A percentile compares a stretch with the other conserved stretches of the same genome.
Conservation (phyloP, 2,113 vertebrate genomes). For the Silurus meridionalis region DNA sequence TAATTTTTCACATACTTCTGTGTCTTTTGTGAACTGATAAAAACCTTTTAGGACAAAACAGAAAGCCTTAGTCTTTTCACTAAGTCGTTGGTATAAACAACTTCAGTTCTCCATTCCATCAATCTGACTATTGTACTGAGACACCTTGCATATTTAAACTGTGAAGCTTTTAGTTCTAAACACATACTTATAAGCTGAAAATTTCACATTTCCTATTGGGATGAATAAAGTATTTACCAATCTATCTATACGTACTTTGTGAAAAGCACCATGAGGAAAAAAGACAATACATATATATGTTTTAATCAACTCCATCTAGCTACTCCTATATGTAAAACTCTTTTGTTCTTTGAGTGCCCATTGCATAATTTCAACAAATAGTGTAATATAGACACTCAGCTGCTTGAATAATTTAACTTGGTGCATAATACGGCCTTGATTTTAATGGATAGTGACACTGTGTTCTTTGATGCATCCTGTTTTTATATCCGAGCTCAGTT, state of each 20-base stretch:
- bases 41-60: background rate
- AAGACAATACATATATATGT: background rate
- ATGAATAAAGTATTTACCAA: no score
- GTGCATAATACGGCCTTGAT: background rate
- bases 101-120: constrained; percentile 7
- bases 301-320: background rate
- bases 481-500: constrained; percentile 2
- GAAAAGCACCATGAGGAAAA: background rate
- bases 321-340: background rate
- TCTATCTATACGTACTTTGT: background rate
- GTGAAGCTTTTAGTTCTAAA: constrained; percentile 13
- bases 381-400: background rate
- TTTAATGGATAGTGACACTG: constrained; percentile 6
- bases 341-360: background rate
- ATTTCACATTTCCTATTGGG: no score
- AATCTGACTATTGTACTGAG: background rate
- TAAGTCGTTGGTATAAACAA: constrained; percentile 6
- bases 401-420: background rate
- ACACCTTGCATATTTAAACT: constrained; percentile 6
- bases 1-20: constrained; percentile 3
- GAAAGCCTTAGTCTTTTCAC: background rate
- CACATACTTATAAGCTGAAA: constrained; percentile 29
- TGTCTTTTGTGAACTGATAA: background rate
- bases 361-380: background rate
- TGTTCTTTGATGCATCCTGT: background rate